These are phyloP conservation scores for Melanaphis sacchari DNA, from an alignment of 1,140 invertebrate genomes.

Conservation along the genomic window DNA sequence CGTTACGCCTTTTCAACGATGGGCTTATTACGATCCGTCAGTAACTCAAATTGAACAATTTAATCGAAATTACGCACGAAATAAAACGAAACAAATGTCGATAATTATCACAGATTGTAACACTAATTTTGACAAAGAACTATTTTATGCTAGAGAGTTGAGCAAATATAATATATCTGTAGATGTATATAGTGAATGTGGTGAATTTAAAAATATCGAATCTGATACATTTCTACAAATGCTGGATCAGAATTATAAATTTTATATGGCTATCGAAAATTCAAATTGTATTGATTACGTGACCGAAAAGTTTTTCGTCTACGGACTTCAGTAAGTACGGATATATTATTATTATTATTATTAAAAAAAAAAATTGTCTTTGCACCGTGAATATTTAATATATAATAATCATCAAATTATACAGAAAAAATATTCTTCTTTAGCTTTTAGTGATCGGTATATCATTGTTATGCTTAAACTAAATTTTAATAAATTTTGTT, in stretches of 20 bases:
- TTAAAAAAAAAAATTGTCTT: no score
- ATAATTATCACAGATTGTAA: slow-evolving; percentile 99
- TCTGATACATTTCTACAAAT: slow-evolving; percentile 86
- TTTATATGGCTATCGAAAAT: slow-evolving; percentile 97
- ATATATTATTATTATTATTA: no score
- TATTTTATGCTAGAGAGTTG: slow-evolving; percentile 87
- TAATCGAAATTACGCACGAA: slow-evolving; percentile 80
- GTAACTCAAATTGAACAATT: slow-evolving; percentile 72
- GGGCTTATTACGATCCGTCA: slow-evolving; percentile 82
- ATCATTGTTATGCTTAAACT: no score
- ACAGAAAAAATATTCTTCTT: no score
- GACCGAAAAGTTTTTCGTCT: slow-evolving; percentile 96
- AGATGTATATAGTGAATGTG: slow-evolving; percentile 93
- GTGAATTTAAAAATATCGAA: slow-evolving; percentile 82
- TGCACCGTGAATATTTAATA: no score
- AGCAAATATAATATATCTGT: slow-evolving; percentile 82
- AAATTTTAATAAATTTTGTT: no score
- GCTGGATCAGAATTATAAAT: slow-evolving; percentile 93
- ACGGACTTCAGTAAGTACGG: slow-evolving; percentile 79
- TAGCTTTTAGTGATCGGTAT: no score
- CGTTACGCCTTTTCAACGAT: slow-evolving; percentile 94
- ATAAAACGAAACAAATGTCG: slow-evolving; percentile 92
- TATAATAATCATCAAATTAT: no score
- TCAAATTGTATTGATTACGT: slow-evolving; percentile 96
- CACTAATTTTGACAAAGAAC: slow-evolving; percentile 81